phyloP scores from a whole-genome alignment of 2,113 vertebrate genomes.

The Panthera uncia region DNA sequence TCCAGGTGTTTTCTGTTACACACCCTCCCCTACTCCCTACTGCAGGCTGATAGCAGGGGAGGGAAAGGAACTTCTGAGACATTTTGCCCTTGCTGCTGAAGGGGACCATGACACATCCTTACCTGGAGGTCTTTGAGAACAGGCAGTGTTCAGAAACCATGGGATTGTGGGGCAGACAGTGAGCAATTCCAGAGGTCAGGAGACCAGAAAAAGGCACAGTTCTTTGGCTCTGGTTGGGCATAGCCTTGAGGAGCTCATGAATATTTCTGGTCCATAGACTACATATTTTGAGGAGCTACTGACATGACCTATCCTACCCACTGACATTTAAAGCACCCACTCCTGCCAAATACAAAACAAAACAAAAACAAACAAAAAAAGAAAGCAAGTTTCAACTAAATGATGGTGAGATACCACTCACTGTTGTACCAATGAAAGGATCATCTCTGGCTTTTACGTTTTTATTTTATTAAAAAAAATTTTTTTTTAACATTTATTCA shows the following conservation, averaged over 20 bases:
- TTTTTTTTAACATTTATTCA: too few species aligned
- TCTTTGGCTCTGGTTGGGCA: not conserved
- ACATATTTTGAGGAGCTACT: not conserved
- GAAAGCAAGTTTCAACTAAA: not conserved
- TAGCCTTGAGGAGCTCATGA: not conserved
- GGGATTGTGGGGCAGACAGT: not conserved
- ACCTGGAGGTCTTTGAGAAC: conserved; percentile 19
- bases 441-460: not conserved
- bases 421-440: not conserved
- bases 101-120: not conserved
- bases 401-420: not conserved
- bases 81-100: not conserved
- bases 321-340: not conserved
- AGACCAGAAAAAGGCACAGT: not conserved
- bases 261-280: not conserved
- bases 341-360: not conserved
- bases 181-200: not conserved
- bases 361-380: not conserved
- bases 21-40: not conserved
- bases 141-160: not conserved
- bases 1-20: not conserved
- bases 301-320: not conserved
- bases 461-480: too few species aligned
- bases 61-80: not conserved
- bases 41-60: not conserved